Percentiles rank a stretch among this genome's conserved stretches.
Evolutionary conservation across 2,888 invertebrate species (phyloP).

Genomic region (Eupithecia inturbata): DNA sequence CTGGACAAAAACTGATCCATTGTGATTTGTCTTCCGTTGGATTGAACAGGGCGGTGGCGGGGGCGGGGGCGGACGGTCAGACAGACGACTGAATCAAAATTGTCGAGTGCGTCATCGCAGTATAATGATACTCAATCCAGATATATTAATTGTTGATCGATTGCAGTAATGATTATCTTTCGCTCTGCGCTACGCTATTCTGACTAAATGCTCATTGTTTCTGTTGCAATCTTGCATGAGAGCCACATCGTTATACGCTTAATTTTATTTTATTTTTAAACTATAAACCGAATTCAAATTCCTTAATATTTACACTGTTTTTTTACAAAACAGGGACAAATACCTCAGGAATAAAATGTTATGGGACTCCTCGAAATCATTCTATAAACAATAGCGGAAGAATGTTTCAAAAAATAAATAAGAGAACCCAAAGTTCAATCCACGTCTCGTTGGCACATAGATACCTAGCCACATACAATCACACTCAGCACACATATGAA

Average conservation of each 20-base stretch:
- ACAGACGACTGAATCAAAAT: neutral
- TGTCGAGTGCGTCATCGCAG: neutral
- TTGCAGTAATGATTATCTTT: neutral
- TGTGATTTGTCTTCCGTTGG: slow-evolving; percentile 15
- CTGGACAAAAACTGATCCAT: slow-evolving; percentile 15
- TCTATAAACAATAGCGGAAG: too few relatives aligned
- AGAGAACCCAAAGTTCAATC: neutral
- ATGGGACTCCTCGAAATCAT: too few relatives aligned
- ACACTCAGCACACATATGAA: neutral
- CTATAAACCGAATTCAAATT: too few relatives aligned
- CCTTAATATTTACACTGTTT: too few relatives aligned
- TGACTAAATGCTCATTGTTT: neutral
- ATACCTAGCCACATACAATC: neutral
- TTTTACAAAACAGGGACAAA: too few relatives aligned
- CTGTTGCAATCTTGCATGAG: neutral
- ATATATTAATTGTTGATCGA: neutral
- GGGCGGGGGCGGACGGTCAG: neutral
- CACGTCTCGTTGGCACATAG: neutral
- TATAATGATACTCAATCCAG: neutral
- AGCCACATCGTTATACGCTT: neutral
- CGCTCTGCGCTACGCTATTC: neutral
- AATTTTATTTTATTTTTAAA: too few relatives aligned
- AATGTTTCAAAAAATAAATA: neutral
- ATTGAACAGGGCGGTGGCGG: neutral
- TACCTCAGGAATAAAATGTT: too few relatives aligned